Conservation (phyloP, 2,797 vertebrate genomes). For the Anomalospiza imberbis region DNA sequence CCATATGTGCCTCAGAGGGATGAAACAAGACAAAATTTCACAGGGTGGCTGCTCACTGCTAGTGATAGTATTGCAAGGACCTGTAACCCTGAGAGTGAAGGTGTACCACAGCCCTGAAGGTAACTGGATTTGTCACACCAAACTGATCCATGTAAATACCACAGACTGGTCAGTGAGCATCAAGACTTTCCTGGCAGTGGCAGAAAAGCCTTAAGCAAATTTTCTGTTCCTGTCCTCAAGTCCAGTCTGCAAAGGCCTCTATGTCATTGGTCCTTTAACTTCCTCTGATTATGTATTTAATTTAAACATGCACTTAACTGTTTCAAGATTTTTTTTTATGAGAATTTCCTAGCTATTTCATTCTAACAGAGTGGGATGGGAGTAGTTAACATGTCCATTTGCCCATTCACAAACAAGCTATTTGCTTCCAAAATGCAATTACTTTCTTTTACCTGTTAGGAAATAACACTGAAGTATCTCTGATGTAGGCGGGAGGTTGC, state of each 20-base stretch:
- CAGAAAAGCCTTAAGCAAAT: not conserved
- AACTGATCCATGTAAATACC: not conserved
- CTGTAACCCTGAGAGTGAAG: not conserved
- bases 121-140: not conserved
- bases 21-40: not conserved
- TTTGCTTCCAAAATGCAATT: constrained; percentile 2
- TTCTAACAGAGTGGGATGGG: constrained; percentile 4
- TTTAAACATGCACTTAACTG: not conserved
- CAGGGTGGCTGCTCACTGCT: not conserved
- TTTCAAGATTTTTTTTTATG: not conserved
- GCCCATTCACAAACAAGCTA: constrained; percentile 12
- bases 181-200: not conserved
- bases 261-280: not conserved
- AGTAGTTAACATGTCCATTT: not conserved
- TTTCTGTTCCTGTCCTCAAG: not conserved
- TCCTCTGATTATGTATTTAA: not conserved
- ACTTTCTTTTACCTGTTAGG: constrained; percentile 10
- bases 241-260: not conserved
- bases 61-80: not conserved
- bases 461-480: constrained; percentile 6
- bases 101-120: not conserved
- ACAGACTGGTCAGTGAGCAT: not conserved
- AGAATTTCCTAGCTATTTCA: not conserved
- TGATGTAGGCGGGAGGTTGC: not conserved
- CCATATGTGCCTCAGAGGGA: not conserved